Base-by-base conservation (phyloP, 2,888 invertebrate genomes). In the Hypomecis atomaria region DNA sequence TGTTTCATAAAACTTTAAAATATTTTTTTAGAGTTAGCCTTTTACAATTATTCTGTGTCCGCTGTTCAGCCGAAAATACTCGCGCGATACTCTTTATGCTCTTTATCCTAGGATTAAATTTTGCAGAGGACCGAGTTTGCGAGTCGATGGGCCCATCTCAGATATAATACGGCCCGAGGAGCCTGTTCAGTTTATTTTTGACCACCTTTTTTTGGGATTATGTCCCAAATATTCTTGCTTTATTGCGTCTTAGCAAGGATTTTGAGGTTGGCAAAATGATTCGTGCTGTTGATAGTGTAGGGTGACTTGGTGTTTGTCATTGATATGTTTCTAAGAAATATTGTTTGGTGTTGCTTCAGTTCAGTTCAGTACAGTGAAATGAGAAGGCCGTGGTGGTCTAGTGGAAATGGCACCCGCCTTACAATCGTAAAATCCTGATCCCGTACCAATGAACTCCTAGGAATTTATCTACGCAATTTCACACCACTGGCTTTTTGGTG, bases 41-140 rank as follows among this genome's bases (percentile, higher is more conserved):
- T 47, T 38, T 56, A 10, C 6, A 9, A 8, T 45, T 49, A 47
- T 40, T 56, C 47, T 8, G 56, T 11, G 40, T 33, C 56, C 9
- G 34, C 56, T 47, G 56, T 56, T 47, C 75, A 74, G 74, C 77
- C 63, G 63, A 57, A 66, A 65, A 60, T 67, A 60, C 71, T 56
- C 68, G 65, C 62, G 55, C 70, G 83, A 86, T 84, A 84, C 81
- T 84, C 83, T 64, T 59, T 60, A 69, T 71, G 62, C 66, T 88
- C 66, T 88, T 86, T 86, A 88, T 86, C 84, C 82, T 69, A 65
- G 87, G 87, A 87, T 89, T 88, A 87, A 88, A 88, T 88, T 87
- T 86, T 86, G 85, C 85, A 82, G 81, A 79, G 83, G 79, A 79
- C 80, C 80, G 81, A 81, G 82, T 87, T 82, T 78, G 80, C 76